Evolutionary conservation across 2,113 vertebrate species (phyloP).

Genomic region (Forbesichthys papilliferus): DNA sequence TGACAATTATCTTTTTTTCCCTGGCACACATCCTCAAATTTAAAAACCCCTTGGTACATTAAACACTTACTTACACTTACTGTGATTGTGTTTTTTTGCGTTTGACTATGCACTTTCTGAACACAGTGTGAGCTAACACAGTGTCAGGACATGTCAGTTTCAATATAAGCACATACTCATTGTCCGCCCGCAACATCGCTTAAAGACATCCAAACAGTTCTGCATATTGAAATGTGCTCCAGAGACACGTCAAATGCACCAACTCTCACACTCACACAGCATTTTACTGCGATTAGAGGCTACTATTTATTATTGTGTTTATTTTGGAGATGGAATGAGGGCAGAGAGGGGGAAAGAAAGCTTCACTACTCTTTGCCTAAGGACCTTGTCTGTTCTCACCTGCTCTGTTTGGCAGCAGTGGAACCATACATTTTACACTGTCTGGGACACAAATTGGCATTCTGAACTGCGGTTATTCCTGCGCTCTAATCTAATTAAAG

Average conservation of each 20-base stretch:
- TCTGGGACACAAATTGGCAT: slow-evolving; percentile 74
- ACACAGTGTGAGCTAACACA: slow-evolving; percentile 37
- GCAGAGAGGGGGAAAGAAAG: slow-evolving; percentile 26
- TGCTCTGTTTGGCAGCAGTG: slow-evolving; percentile 65
- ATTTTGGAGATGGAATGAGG: slow-evolving; percentile 26
- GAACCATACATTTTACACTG: slow-evolving; percentile 74
- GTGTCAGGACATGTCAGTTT: slow-evolving; percentile 33
- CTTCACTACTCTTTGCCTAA: slow-evolving; percentile 59
- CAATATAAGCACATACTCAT: slow-evolving; percentile 40
- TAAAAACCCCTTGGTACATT: slow-evolving; percentile 10
- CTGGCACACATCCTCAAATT: slow-evolving; percentile 49
- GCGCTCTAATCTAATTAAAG: slow-evolving; percentile 74
- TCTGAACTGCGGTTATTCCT: slow-evolving; percentile 65
- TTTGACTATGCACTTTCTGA: slow-evolving; percentile 16
- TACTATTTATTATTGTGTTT: slow-evolving; percentile 49
- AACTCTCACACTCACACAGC: slow-evolving; percentile 25
- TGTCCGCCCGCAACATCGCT: slow-evolving; percentile 38
- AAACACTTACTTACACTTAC: background rate
- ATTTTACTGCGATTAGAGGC: slow-evolving; percentile 48
- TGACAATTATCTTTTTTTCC: slow-evolving; percentile 79
- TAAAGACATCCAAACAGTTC: slow-evolving; percentile 13
- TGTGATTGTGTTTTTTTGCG: slow-evolving; percentile 29
- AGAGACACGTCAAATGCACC: slow-evolving; percentile 23
- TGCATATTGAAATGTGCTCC: slow-evolving; percentile 30
- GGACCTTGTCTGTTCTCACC: slow-evolving; percentile 69